Conservation (phyloP, 2,888 invertebrate species). For the Lutraria lutraria region DNA sequence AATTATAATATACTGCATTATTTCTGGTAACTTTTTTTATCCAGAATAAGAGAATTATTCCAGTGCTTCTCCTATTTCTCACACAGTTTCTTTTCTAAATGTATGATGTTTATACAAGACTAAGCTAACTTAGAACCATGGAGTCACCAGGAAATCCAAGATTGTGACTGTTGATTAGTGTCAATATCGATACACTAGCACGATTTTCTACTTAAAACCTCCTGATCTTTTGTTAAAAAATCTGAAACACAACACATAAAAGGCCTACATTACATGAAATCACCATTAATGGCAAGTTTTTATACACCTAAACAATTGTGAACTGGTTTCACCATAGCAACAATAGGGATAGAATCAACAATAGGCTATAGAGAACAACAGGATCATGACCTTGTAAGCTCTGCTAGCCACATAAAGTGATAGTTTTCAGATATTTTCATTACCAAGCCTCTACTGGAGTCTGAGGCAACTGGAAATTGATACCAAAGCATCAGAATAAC, state of each 20-base stretch:
- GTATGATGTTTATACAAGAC: background rate
- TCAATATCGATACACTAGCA: slow-evolving; percentile 12
- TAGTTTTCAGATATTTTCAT: slow-evolving; percentile 62
- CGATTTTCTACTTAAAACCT: slow-evolving; percentile 1
- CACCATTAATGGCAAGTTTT: slow-evolving; percentile 12
- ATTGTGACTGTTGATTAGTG: background rate
- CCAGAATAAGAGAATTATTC: background rate
- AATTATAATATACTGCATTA: background rate
- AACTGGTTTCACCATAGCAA: background rate
- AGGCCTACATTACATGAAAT: background rate
- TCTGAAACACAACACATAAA: background rate
- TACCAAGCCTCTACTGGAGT: slow-evolving; percentile 47
- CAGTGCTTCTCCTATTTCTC: background rate
- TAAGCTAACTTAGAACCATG: background rate
- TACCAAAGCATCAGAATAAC: slow-evolving; percentile 28
- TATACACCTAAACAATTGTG: background rate
- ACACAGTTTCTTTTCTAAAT: background rate
- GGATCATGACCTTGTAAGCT: slow-evolving; percentile 15
- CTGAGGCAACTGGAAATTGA: slow-evolving; percentile 41
- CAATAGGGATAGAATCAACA: background rate
- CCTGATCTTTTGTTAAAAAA: background rate
- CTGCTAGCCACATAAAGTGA: slow-evolving; percentile 47
- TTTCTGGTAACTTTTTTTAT: background rate
- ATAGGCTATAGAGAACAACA: background rate
- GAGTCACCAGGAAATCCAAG: background rate